Evolutionary conservation across 2,888 invertebrate genomes (phyloP), one percentile per base, ranked within the genome.

Genomic region (Melinopterus prodromus): DNA sequence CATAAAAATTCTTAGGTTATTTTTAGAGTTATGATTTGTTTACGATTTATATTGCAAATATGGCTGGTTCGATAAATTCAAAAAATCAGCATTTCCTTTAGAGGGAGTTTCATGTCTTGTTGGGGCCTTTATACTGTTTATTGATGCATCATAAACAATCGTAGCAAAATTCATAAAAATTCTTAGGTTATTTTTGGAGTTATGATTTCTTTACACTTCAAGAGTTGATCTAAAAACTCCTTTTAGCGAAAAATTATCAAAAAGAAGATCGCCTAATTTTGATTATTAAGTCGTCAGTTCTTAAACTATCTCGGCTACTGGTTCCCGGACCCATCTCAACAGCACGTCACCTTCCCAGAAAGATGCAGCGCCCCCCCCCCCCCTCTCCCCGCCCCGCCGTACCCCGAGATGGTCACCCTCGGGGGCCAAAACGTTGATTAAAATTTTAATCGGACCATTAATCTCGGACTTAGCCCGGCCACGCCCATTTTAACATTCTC

Each of bases 391-490:
- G 69, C 76, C 75, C 76, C 38, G 16, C 69, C 76, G 76, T 16
- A 38, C 38, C 15, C 69, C 35, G 69, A 6, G 26, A 70, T n/a
- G 36, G 74, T 74, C 71, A 35, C 74, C 74, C 74, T 35, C 53
- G 12, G 12, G 74, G 26, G 83, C 82, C 83, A 84, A 84, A 84
- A 84, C 81, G 83, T 84, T 85, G 86, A 86, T 86, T 86, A 86
- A 86, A 86, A 85, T 85, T 86, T 85, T 86, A 86, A 86, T 86
- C 86, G 85, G 84, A 84, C 84, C 86, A 86, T 86, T 86, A 86
- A 86, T 86, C 86, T 85, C 80, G 74, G 74, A 76, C 81, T 81
- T 81, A 77, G 78, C 79, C 79, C 79, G 85, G 81, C 82, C 82
- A 74, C 85, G 85, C 85, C 85, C 84, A 81, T 81, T 83, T 83